Evolutionary conservation across 2,888 invertebrate species (phyloP), one percentile per base, ranked within the genome.

Genomic region (Eucera pruinosa): DNA sequence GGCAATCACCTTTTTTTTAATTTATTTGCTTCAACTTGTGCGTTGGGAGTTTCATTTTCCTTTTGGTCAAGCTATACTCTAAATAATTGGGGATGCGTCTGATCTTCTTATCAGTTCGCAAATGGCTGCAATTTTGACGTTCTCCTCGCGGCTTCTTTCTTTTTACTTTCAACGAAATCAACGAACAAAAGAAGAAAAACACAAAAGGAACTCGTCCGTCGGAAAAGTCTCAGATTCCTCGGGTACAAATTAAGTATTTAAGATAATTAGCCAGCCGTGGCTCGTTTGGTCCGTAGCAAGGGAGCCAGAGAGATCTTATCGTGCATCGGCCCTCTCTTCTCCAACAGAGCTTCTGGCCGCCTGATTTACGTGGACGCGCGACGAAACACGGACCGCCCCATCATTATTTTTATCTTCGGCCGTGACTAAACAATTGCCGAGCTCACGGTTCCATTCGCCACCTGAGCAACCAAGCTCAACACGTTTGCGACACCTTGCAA

Each of bases 221-320:
- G 52, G 67, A 66, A 70, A 83, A 75, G 62, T 67, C 75, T 80
- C 79, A 33, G 62, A 65, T 75, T 78, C 64, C 77, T 60, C 41
- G 68, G 74, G 69, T 68, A 79, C 79, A 79, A 79, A 79, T 79
- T 72, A 88, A 89, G 85, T 86, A 85, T 88, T 89, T 89, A 88
- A 88, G 88, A 88, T 89, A 88, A 89, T 89, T 88, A 89, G 86
- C 75, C 45, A 84, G 81, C 70, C 27, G 72, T 68, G 58, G 77
- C 70, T 62, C 67, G 71, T 67, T 67, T 75, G 61, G 65, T 50
- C 57, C 36, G 57, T 52, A 47, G 62, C 62, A 57, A 67, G 76
- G 70, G 60, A 52, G 64, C 66, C 48, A 54, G 47, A 67, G 76
- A 75, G 81, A 75, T 77, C 61, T 70, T 81, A 80, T 79, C 78